Percentiles rank a stretch among this genome's conserved stretches.
phyloP scores from a whole-genome alignment of 2,797 vertebrate species.

The Chelmon rostratus region DNA sequence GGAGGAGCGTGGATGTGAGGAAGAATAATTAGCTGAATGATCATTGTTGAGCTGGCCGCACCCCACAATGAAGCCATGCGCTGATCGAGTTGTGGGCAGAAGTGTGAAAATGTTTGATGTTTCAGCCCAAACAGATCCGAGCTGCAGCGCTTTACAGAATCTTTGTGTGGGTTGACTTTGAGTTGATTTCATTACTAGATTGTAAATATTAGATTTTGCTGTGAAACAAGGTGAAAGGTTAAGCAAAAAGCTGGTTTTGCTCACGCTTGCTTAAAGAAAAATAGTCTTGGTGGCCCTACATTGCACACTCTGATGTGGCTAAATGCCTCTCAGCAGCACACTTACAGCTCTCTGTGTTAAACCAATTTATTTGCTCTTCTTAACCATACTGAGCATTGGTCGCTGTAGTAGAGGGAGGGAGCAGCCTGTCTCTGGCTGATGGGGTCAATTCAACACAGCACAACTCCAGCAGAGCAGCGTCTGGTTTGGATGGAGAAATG shows the following conservation, averaged over 20 bases:
- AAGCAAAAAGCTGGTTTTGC: not conserved
- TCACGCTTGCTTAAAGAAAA: slow-evolving; percentile 8
- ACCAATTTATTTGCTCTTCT: slow-evolving; percentile 41
- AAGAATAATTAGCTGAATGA: slow-evolving; percentile 13
- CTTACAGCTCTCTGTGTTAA: slow-evolving; percentile 34
- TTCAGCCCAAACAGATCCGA: not conserved
- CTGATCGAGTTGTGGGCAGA: not conserved
- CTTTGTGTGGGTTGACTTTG: not conserved
- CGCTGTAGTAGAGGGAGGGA: slow-evolving; percentile 11
- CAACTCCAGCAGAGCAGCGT: slow-evolving; percentile 1
- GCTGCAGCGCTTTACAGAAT: not conserved
- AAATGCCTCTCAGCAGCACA: slow-evolving; percentile 38
- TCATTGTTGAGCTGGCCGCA: not conserved
- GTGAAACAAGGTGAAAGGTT: not conserved
- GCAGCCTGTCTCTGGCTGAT: not conserved
- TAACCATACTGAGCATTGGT: slow-evolving; percentile 52
- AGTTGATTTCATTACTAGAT: not conserved
- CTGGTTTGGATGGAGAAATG: not conserved
- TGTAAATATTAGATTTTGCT: not conserved
- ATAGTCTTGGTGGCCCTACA: not conserved
- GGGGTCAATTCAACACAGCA: not conserved
- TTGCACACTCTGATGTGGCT: not conserved
- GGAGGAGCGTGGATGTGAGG: not conserved
- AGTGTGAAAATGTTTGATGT: not conserved
- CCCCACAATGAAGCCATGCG: not conserved